phyloP scores from a whole-genome alignment of 2,888 invertebrate species.

The Eurois occulta region DNA sequence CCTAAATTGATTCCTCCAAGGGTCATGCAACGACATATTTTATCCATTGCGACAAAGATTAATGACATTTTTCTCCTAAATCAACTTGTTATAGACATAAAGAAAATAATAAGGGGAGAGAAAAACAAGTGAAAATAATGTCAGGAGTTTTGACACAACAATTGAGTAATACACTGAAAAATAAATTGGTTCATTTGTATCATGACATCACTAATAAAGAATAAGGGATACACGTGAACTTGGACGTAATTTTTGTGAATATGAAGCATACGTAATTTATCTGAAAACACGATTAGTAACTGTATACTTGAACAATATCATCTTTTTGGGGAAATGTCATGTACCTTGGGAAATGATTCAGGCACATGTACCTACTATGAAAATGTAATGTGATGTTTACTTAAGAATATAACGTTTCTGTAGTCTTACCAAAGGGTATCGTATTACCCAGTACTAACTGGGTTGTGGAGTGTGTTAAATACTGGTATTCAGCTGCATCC shows the following conservation, averaged over 20 bases:
- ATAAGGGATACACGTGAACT: conserved; percentile 1
- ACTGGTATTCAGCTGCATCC: too few species aligned
- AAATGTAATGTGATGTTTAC: conserved; percentile 13
- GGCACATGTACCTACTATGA: neutral
- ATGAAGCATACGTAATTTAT: conserved; percentile 11
- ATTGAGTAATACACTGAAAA: neutral
- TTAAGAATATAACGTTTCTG: neutral
- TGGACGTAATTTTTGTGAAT: neutral
- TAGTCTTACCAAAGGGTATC: too few species aligned
- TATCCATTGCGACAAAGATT: conserved; percentile 6
- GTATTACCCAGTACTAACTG: too few species aligned
- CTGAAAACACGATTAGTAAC: conserved; percentile 7
- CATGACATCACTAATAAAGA: conserved; percentile 31
- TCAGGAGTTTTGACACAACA: neutral
- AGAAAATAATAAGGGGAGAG: neutral
- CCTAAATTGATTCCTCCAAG: conserved; percentile 46
- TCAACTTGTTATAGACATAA: neutral
- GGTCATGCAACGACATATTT: conserved; percentile 2
- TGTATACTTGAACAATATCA: neutral
- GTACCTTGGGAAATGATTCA: conserved; percentile 22
- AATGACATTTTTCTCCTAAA: conserved; percentile 11
- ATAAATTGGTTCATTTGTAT: conserved; percentile 18
- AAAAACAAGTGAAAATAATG: neutral
- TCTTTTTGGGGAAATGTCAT: conserved; percentile 13
- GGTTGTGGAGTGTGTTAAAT: too few species aligned